Base-by-base conservation (phyloP, 1,140 invertebrate species). In the Ostrea denselamellosa region DNA sequence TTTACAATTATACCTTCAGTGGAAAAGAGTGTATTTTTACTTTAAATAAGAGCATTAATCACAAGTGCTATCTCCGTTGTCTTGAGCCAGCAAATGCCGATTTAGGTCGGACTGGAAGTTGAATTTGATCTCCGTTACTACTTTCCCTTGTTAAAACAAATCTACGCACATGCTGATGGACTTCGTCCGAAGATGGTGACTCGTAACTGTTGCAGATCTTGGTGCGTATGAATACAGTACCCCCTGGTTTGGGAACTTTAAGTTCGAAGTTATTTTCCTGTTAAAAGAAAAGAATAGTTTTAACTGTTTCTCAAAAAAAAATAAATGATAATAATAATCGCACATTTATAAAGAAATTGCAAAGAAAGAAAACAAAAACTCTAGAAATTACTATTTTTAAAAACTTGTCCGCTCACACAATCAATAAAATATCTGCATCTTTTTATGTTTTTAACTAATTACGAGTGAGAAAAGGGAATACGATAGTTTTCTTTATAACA, bases 211-310 rank as follows among this genome's bases (percentile, higher is more conserved):
- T 86, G 62, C 92, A 92, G 17, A 91, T 89, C 58, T 89, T 90
- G 51, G 89, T 86, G 22, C 89, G 88, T 9, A 93, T 90, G 58
- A 89, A 93, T 3, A 93, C 92, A 2, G 92, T 91, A 7, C 91
- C 92, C 28, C 92, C 92, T 10, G 92, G 90, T 51, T 92, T 90
- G 28, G 92, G 92, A 17, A 93, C 90, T 56, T 89, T 89, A 19
- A 88, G 56, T 5, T 90, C 89, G 87, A 86, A 85, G 25, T 71
- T 71, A n/a, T 85, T 86, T 14, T 85, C 86, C 19, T 90, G 82
- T 83, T 17, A 62, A 87, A 86, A 83, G 14, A n/a, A 77, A 62
- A 52, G 22, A 17, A 44, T 53, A 3, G 51, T 51, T 51, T 19
- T 56, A 19, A 52, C 34, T 9, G 53, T 82, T 22, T 87, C n/a